Evolutionary conservation across 2,113 vertebrate species (phyloP), one percentile per base, ranked within the genome.

Genomic region (Salvelinus namaycush): DNA sequence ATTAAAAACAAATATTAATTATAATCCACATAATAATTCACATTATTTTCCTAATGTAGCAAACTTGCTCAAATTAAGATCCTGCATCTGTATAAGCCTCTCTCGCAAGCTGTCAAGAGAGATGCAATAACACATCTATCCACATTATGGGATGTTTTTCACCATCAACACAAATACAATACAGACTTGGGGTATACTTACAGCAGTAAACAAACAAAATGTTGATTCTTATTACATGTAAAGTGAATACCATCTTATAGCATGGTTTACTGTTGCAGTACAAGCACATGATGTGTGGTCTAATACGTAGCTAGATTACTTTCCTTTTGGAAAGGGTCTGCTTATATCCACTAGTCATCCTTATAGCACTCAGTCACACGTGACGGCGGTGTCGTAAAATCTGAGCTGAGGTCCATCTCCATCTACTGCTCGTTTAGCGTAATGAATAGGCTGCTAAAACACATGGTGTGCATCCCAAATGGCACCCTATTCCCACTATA

Each of bases 401-500:
- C 82, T 79, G 65, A 80, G 82, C 74, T 65, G 79, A 31, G 82
- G 78, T 83, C 81, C 68, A 34, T 78, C 83, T 78, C 79, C 74
- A 11, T 44, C 39, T 12, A 44, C 39, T 66, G 70, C 82, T 88
- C 82, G 1, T 83, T 75, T 86, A 74, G 84, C 73, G 79, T 90
- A 91, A 89, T 86, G 87, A 88, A 68, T n/a, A 18, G 74, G 76
- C 74, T 76, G 34, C 87, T 73, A 80, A 79, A 79, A 81, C 65
- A 26, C 72, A 83, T 81, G 70, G 76, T 4, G 13, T 39, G 39
- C 9, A 71, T 79, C 68, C 51, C 39, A 44, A 44, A 44, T 44
- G 9, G 39, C 39, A 44, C 39, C 39, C 39, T 44, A 44, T 44
- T 44, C 51, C 51, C 16, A 4, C 16, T 54, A 13, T 54, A 54